Evolutionary conservation across 2,113 vertebrate genomes (phyloP), one percentile per base, ranked within the genome.

Genomic region (Corythornis madagascariensis): DNA sequence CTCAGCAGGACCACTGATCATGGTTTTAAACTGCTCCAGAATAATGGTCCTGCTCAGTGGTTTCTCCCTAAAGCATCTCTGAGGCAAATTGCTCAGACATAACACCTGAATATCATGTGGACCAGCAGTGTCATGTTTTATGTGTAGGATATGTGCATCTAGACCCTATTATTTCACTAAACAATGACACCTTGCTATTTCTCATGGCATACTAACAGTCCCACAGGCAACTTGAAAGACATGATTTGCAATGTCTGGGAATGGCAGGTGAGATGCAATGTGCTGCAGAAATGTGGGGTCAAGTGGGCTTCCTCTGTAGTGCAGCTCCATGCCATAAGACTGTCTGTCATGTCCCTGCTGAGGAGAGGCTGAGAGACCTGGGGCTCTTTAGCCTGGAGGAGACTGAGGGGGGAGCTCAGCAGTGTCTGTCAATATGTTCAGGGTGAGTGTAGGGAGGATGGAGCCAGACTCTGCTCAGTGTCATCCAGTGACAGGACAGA

Each of bases 171-270:
- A 13, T 29, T 53, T 74, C 33, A 35, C 50, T 35, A 55, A n/a
- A 83, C 50, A 38, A 26, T 16, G 13, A 3, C 38, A 19, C 56
- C 11, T 55, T 55, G 11, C 14, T 16, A 1, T 70, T 90, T 75
- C 13, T 69, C 19, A 8, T 16, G 50, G 16, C 3, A 3, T n/a
- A 42, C n/a, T n/a, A 38, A 38, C 10, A 38, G 38, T 38, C 38
- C 38, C 38, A 38, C 38, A 10, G 9, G 38, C 22, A 31, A 0
- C 63, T 74, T 33, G 24, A 20, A 28, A 61, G 13, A 21, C 7
- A 0, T 19, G 50, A 15, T 4, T 9, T 0, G 0, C 31, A 69
- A 61, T 26, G 38, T 38, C 26, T 66, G 63, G 20, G 69, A 66
- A 76, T 11, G 31, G 43, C 69, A 80, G 45, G 45, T 60, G n/a